Percentiles rank a stretch among this genome's conserved stretches.
phyloP scores from a whole-genome alignment of 2,113 vertebrate species.

The Chionomys nivalis region DNA sequence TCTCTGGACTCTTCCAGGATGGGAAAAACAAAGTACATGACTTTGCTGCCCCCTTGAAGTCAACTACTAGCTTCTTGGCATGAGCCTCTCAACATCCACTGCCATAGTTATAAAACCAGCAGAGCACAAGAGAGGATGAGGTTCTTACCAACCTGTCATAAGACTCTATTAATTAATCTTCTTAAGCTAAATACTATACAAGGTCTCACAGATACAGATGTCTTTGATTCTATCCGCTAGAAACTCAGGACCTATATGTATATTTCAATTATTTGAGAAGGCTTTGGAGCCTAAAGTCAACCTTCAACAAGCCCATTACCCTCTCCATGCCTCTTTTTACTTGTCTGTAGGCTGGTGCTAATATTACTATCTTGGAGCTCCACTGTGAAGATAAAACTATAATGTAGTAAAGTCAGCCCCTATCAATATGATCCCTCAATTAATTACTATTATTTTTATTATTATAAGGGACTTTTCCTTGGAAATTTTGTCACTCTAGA shows the following conservation, averaged over 20 bases:
- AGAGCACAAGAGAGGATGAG: background rate
- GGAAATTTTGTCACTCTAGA: constrained; percentile 1
- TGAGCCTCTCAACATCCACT: background rate
- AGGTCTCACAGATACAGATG: background rate
- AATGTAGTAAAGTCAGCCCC: background rate
- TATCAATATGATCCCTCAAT: background rate
- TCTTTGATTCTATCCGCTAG: background rate
- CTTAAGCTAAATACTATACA: background rate
- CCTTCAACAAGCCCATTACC: background rate
- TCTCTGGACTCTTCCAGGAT: background rate
- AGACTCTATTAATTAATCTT: background rate
- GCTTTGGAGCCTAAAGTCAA: background rate
- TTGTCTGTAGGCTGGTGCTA: background rate
- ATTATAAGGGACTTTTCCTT: background rate
- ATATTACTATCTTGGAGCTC: background rate
- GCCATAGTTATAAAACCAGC: background rate
- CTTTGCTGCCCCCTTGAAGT: background rate
- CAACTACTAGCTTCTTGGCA: background rate
- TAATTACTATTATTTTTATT: background rate
- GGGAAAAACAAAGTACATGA: background rate
- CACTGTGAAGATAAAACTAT: background rate
- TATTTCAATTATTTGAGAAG: background rate
- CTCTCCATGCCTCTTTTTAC: background rate
- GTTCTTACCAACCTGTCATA: too few species aligned
- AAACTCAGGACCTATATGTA: background rate